Base-by-base conservation (phyloP, 1,140 invertebrate genomes). In the Nasonia vitripennis region DNA sequence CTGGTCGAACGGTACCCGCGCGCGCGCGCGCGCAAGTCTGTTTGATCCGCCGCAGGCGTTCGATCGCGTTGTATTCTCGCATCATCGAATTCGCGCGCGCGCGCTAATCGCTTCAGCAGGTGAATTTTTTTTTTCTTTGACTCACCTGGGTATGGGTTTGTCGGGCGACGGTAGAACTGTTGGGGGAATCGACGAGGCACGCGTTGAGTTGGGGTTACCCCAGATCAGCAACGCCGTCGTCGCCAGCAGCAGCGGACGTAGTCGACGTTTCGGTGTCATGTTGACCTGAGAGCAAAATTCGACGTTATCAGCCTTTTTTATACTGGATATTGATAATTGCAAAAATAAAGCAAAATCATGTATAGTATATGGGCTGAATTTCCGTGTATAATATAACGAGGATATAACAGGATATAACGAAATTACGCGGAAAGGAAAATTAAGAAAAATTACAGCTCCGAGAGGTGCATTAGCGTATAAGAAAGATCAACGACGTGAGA, bases 1-100 rank as follows among this genome's bases (percentile, higher is more conserved):
- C 82, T 51, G 83, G n/a, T 34, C 83, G 84, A 85, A 85, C 84
- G 84, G 84, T 85, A 85, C 62, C 62, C 55, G 55, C 17, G 34
- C 27, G 0, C 27, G 0, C 34, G 17, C 34, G 1, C 27, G 27
- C 34, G 17, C 34, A 74, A 37, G 51, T 74, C 67, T 78, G 81
- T 77, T 83, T 78, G 74, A 78, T 78, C 74, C 41, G 37, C 45
- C 81, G 48, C 81, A 14, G 2, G 14, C 12, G 12, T 48, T 37
- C 34, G 34, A 37, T 37, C 34, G 34, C 62, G 73, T 77, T 2
- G 17, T 83, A 77, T 75, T 77, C 71, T 2, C 2, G 45, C 14
- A 62, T 62, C 55, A 70, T 31, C 68, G 68, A 12, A 31, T 71
- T 71, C 27, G 27, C 68, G 68, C 23, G 20, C 11, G 12, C 11